Conservation (phyloP, 2,797 vertebrate genomes). For the Phalloptychus januarius region DNA sequence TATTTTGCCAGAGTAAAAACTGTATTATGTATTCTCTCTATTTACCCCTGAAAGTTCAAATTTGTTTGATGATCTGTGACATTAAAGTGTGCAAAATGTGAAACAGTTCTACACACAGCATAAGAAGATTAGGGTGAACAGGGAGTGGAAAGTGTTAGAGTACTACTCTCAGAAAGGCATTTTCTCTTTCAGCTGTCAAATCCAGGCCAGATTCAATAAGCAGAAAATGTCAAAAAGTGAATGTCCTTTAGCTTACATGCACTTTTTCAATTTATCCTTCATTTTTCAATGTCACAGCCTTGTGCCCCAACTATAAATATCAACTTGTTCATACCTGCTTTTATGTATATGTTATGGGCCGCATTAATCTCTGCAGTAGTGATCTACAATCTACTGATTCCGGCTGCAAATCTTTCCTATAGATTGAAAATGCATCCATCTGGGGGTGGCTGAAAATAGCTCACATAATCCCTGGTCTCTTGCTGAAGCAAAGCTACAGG, state of each 20-base stretch:
- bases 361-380: neutral
- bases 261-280: conserved; percentile 14
- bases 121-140: conserved; percentile 31
- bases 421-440: conserved; percentile 55
- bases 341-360: neutral
- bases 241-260: conserved; percentile 45
- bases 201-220: conserved; percentile 16
- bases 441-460: conserved; percentile 61
- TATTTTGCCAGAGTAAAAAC: neutral
- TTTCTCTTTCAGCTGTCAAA: conserved; percentile 22
- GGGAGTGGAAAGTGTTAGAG: conserved; percentile 40
- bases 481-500: conserved; percentile 45
- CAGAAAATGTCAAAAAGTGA: conserved; percentile 27
- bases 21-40: neutral
- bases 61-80: neutral
- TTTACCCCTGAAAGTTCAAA: neutral
- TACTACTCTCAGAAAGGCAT: conserved; percentile 35
- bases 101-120: neutral
- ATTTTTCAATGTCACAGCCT: neutral
- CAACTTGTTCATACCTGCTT: neutral
- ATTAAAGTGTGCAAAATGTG: neutral
- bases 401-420: conserved; percentile 42
- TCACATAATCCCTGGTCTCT: conserved; percentile 64
- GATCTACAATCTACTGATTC: conserved; percentile 18
- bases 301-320: neutral